These are phyloP conservation scores for Drosophila auraria DNA, from an alignment of 1,140 invertebrate species.

Conservation along the genomic window DNA sequence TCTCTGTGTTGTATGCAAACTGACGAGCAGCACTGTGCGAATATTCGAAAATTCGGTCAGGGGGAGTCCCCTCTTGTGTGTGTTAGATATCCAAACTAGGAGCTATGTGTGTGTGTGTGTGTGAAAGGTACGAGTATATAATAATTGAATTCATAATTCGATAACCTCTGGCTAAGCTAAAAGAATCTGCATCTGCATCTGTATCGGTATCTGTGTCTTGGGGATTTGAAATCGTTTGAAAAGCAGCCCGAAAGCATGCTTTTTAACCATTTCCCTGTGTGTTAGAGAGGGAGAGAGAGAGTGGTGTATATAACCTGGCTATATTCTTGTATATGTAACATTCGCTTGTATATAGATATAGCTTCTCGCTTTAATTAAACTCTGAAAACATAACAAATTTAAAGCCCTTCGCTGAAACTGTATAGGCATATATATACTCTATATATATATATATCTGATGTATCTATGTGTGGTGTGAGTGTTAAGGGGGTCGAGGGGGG, in stretches of 20 bases:
- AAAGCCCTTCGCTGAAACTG: conserved; percentile 64
- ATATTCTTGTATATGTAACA: conserved; percentile 53
- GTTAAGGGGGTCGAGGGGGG: neutral
- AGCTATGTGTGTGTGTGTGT: conserved; percentile 70
- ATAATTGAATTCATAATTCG: conserved; percentile 67
- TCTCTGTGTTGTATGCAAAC: conserved; percentile 77
- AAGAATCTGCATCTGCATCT: conserved; percentile 47
- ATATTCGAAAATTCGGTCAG: conserved; percentile 44
- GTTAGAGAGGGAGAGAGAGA: neutral
- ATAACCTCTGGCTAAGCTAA: conserved; percentile 58
- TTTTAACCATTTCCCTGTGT: neutral
- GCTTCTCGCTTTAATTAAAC: conserved; percentile 64
- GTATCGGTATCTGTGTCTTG: conserved; percentile 25
- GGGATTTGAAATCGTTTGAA: neutral
- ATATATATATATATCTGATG: conserved; percentile 20
- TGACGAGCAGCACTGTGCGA: conserved; percentile 82
- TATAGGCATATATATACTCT: conserved; percentile 22
- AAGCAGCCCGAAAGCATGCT: neutral
- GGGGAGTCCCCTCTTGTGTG: conserved; percentile 13
- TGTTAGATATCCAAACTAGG: conserved; percentile 59
- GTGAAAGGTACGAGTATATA: conserved; percentile 78
- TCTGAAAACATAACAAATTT: conserved; percentile 85
- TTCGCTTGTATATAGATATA: conserved; percentile 51
- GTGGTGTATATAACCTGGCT: conserved; percentile 43
- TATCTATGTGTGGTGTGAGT: conserved; percentile 32